Base-by-base conservation (phyloP, 2,888 invertebrate genomes). In the Rhagonycha fulva region DNA sequence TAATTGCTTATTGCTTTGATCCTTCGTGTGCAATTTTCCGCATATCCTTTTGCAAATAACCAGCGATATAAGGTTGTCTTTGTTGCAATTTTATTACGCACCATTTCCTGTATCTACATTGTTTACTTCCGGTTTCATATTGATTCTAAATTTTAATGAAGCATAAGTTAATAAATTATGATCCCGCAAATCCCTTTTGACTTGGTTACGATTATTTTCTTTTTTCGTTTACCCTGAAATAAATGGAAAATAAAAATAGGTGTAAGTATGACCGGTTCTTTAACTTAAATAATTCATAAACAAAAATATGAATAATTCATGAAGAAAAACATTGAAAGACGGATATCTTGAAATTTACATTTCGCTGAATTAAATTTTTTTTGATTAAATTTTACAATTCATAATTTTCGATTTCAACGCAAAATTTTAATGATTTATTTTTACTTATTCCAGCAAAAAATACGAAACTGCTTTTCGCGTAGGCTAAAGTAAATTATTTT, bases 1-100 rank as follows among this genome's bases (percentile, higher is more conserved):
- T 73, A 73, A 73, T 73, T 73, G 73, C 73, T 73, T 73, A 69
- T 61, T 73, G 73, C 74, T 74, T 74, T 74, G 74, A 74, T 74
- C 74, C 70, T 74, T 74, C 74, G 70, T 74, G 74, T 74, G 74
- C 74, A 63, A 73, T 73, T 73, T 73, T 62, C 32, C 32, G 30
- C 68, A 32, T 61, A 67, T 69, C 73, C 69, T 32, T 73, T 73
- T 69, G 28, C 73, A 73, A 73, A 73, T 69, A 69, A 23, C 68
- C 68, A 62, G 62, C 68, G n/a, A 47, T 47, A 62, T 73, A 62
- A 62, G 73, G 68, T 68, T 62, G 61, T 19, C 73, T 47, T 47
- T 47, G 47, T 47, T 47, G 47, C 47, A 47, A 47, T 47, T 47
- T 47, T 47, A n/a, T n/a, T 47, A 47, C 47, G 47, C 47, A 47